Evolutionary conservation across 2,797 vertebrate genomes (phyloP), one percentile per base, ranked within the genome.

Genomic region (Menidia menidia): DNA sequence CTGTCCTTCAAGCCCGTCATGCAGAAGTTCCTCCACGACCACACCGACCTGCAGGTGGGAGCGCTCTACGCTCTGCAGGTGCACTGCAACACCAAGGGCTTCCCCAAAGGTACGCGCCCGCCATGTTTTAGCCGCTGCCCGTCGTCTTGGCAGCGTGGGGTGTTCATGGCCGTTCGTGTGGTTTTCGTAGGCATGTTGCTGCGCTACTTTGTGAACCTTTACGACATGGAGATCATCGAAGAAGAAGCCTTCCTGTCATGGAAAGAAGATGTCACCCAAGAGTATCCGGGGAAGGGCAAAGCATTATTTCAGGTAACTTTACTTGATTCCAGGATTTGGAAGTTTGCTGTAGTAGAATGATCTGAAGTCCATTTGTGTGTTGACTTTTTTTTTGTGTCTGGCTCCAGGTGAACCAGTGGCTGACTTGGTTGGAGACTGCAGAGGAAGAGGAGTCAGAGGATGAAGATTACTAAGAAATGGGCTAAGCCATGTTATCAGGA

Each of bases 151-250:
- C 43, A 13, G 11, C n/a, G 18, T 56, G 33, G 12, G 51, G 5
- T 39, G 1, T 39, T 68, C 16, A 68, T 4, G 4, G 0, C 18
- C 16, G 19, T 12, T 48, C 50, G 3, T 30, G 25, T n/a, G 25
- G 25, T 14, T 33, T 2, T 47, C 62, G 3, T 15, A 99, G 98
- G 98, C 91, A 99, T 99, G 98, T 93, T 99, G 87, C 93, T 99
- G 82, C 97, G 97, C 90, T 99, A 97, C 93, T 99, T 97, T 94
- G 97, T 98, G 77, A 94, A 98, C 92, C 96, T 98, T 80, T 99
- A 99, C 78, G 98, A 99, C 73, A 97, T 99, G 98, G 98, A 99
- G 92, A 99, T 99, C 85, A 96, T 99, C 77, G 98, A 99, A 93
- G 98, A 99, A 93, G 98, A 99, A 95, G 96, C 96, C 89, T 99